Evolutionary conservation across 2,113 vertebrate species (phyloP), one percentile per base, ranked within the genome.

Genomic region (Bos indicus): DNA sequence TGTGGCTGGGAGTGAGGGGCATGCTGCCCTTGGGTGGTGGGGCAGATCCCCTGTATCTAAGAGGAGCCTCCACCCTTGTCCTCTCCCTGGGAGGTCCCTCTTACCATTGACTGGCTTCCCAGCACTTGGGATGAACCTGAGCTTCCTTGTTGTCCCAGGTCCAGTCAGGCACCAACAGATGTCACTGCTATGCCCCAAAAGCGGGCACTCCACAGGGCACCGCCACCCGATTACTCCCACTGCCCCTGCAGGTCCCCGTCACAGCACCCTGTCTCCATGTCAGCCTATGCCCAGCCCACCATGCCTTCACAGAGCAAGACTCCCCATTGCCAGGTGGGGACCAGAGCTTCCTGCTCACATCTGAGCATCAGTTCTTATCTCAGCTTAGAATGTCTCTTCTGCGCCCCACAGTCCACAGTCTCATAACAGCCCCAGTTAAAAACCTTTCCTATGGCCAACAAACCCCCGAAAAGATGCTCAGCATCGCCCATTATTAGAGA

Each of bases 271-370:
- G 30, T 52, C 67, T 13, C 26, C 25, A 4, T 1, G 0, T 17
- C 36, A 17, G 82, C 43, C 43, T 67, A 4, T 2, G 0, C 43
- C 2, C 10, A 5, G 30, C 15, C 54, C 1, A 0, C 25, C 40
- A 86, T 19, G 36, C 30, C 33, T 54, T 30, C 51, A 23, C 16
- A 21, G 71, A 91, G 77, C 52, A 15, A 80, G 90, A 56, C 36
- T 28, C 60, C 82, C 7, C n/a, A 36, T 5, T 26, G 14, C n/a
- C 57, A 21, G 33, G 40, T 11, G 10, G 11, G 57, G 46, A 56
- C 54, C 83, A 16, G 36, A 56, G 46, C 46, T 26, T 52, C 59
- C 60, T 40, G 59, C 26, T n/a, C 62, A 36, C 12, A 10, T 9
- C 54, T 56, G 60, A 82, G 62, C 23, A 54, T 30, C 40, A 12